Base-by-base conservation (phyloP, 2,888 invertebrate species). In the Mellilla xanthometata region DNA sequence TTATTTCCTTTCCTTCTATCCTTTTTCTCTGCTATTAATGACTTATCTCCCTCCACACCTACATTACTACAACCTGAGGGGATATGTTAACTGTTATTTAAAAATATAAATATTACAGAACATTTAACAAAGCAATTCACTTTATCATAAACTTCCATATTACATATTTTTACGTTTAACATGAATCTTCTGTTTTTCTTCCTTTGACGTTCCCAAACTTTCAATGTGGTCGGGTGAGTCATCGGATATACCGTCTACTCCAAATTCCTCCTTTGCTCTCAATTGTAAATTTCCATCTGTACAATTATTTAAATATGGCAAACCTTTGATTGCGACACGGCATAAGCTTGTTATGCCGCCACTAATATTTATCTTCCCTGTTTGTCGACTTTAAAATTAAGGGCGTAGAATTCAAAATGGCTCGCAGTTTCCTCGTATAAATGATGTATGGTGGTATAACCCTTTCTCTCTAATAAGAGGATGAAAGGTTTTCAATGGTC, bases 391-490 rank as follows among this genome's bases (percentile, higher is more conserved):
- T 47, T 76, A 68, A 52, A n/a, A 12, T 45, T 8, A 47, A 2
- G 23, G 0, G 8, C 2, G 12, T 56, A 76, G 51, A 55, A 73
- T 66, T 60, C 44, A 63, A 48, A 65, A 56, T 75, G 28, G 64
- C 46, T 30, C 55, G 53, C n/a, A 4, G 8, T 15, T 23, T 24
- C 29, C 23, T 24, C 23, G 9, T 26, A 8, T 31, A 28, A 35
- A 27, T 35, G 58, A 62, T 57, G 67, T 60, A 50, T 48, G 46
- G 61, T 49, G 58, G 58, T 60, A 59, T 71, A 78, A 83, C 80
- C 85, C 85, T 79, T 82, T 79, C 71, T 62, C 69, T 73, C 69
- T 81, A 79, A 79, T 85, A 81, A 83, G 81, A 79, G 83, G 81
- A 83, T 85, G 83, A 81, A 81, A 84, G 83, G 78, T 79, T 75